A percentile compares a stretch with the other conserved stretches of the same genome.
phyloP scores from a whole-genome alignment of 1,140 invertebrate species.

The Drosophila azteca region DNA sequence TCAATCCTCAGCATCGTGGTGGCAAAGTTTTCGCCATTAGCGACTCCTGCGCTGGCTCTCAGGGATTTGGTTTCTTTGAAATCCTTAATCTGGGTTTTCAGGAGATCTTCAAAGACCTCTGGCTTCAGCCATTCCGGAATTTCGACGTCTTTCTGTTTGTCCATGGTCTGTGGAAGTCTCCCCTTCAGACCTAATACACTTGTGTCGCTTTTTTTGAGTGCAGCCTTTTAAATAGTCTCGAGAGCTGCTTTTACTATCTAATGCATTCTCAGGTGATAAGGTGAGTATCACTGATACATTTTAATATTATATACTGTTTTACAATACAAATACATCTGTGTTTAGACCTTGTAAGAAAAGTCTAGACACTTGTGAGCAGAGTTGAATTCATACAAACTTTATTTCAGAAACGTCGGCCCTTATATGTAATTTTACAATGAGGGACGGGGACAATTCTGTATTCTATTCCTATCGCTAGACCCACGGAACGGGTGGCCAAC shows the following conservation, averaged over 20 bases:
- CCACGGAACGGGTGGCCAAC: too few species aligned
- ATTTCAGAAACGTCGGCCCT: too few species aligned
- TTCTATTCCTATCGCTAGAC: too few species aligned
- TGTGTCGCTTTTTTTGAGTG: not conserved
- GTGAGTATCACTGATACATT: too few species aligned
- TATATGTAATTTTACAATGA: too few species aligned
- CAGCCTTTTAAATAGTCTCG: conserved; percentile 15
- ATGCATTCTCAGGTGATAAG: not conserved
- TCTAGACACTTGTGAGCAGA: too few species aligned
- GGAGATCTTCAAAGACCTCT: conserved; percentile 79
- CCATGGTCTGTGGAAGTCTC: too few species aligned
- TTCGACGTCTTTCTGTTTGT: not conserved
- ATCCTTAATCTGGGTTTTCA: conserved; percentile 69
- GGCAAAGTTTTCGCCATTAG: conserved; percentile 72
- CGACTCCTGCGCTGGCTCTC: conserved; percentile 43
- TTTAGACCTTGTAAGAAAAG: too few species aligned
- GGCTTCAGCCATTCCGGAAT: conserved; percentile 83
- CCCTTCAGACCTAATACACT: not conserved
- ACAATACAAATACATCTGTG: too few species aligned
- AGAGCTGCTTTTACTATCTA: conserved; percentile 1
- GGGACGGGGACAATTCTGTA: too few species aligned
- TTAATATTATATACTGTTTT: too few species aligned
- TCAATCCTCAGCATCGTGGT: conserved; percentile 67
- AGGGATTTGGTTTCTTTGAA: conserved; percentile 64
- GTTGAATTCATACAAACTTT: too few species aligned